These are phyloP conservation scores for Salvelinus namaycush DNA, from an alignment of 2,113 vertebrate genomes.

Conservation along the genomic window DNA sequence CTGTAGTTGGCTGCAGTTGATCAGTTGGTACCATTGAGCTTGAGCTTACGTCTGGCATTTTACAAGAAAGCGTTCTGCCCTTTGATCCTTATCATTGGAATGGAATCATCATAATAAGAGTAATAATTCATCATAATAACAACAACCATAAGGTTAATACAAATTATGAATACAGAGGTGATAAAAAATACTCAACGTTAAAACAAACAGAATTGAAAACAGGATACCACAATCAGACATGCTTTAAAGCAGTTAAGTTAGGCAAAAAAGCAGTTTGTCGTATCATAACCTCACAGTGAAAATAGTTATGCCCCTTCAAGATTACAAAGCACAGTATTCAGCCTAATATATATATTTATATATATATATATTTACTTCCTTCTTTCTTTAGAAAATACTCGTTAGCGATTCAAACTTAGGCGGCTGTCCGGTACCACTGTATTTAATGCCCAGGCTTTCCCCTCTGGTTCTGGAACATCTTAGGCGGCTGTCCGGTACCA, in stretches of 20 bases:
- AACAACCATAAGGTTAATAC: slow-evolving; percentile 71
- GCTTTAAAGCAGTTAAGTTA: slow-evolving; percentile 78
- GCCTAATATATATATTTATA: slow-evolving; percentile 37
- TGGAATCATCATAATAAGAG: slow-evolving; percentile 71
- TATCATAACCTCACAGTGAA: slow-evolving; percentile 83
- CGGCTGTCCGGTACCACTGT: slow-evolving; percentile 62
- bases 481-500: not conserved
- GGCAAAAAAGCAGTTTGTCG: slow-evolving; percentile 80
- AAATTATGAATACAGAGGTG: slow-evolving; percentile 75
- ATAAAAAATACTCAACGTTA: slow-evolving; percentile 74
- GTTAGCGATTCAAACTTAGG: slow-evolving; percentile 51
- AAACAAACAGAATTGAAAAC: slow-evolving; percentile 66
- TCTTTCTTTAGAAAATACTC: slow-evolving; percentile 60
- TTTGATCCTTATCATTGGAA: slow-evolving; percentile 65
- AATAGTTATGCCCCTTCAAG: slow-evolving; percentile 80
- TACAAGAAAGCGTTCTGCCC: slow-evolving; percentile 66
- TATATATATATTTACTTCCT: slow-evolving; percentile 60
- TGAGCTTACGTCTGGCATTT: slow-evolving; percentile 61
- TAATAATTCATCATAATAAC: slow-evolving; percentile 69
- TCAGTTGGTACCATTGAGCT: slow-evolving; percentile 72
- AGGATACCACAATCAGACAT: slow-evolving; percentile 76
- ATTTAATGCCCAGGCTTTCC: slow-evolving; percentile 44
- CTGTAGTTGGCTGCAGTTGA: slow-evolving; percentile 66
- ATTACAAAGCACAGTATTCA: slow-evolving; percentile 83
- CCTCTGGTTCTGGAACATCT: slow-evolving; percentile 41